A percentile compares a stretch with the other conserved stretches of the same genome.
Conservation (phyloP, 2,797 vertebrate genomes). For the Microtus agrestis region DNA sequence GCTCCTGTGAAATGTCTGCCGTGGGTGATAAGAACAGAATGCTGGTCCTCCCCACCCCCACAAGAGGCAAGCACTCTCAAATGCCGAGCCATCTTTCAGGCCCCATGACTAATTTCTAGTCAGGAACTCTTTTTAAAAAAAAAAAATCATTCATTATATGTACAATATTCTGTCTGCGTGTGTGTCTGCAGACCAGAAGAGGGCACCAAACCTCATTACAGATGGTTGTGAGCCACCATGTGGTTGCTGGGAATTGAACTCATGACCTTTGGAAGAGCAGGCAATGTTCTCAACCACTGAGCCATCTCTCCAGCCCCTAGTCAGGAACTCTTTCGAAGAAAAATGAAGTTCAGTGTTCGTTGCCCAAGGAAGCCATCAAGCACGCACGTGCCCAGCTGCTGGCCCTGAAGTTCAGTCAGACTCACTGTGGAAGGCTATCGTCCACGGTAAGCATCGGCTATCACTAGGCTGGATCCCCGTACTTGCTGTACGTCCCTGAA, state of each 20-base stretch:
- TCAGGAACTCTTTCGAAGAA: background rate
- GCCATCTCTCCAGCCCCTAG: no score
- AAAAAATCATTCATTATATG: no score
- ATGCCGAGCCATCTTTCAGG: background rate
- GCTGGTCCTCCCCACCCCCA: background rate
- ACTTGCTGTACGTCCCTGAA: background rate
- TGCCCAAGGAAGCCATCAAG: background rate
- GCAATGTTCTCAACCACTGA: no score
- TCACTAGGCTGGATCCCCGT: accelerated
- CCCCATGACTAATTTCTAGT: background rate
- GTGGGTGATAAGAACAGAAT: background rate
- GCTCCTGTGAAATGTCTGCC: no score
- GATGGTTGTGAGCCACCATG: no score
- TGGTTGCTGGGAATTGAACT: no score
- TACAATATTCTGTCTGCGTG: no score
- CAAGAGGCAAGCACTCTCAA: background rate
- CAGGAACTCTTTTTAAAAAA: background rate
- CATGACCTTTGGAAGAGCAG: no score
- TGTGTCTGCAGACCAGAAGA: no score
- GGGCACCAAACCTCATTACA: no score
- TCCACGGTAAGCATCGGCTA: accelerated
- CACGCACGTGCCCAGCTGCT: background rate
- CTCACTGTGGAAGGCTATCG: accelerated
- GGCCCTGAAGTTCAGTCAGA: accelerated
- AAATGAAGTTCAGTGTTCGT: accelerated